A percentile compares a stretch with the other conserved stretches of the same genome.
phyloP scores from a whole-genome alignment of 2,113 vertebrate species.

The Dicrurus megarhynchus region DNA sequence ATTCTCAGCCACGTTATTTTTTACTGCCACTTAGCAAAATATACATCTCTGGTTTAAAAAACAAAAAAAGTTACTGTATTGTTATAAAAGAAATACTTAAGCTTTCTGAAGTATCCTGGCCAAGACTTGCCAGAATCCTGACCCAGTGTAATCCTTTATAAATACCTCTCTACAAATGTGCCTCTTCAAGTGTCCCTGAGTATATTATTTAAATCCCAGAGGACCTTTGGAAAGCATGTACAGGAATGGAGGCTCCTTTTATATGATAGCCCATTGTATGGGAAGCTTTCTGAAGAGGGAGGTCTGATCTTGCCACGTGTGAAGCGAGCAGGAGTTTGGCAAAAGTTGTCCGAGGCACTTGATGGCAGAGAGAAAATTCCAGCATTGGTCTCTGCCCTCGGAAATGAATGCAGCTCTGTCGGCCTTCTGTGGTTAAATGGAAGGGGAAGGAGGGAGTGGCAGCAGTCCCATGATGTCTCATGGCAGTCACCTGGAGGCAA shows the following conservation, averaged over 20 bases:
- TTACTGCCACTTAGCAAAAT: neutral
- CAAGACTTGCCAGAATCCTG: neutral
- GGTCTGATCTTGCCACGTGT: neutral
- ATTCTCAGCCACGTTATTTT: neutral
- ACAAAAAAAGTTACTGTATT: neutral
- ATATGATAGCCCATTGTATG: neutral
- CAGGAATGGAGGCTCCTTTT: constrained; percentile 1
- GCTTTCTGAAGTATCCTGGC: neutral
- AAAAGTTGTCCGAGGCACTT: neutral
- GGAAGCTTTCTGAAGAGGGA: neutral
- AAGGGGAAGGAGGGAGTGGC: neutral
- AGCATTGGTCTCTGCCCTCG: fast-evolving
- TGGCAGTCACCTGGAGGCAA: neutral
- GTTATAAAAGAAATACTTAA: neutral
- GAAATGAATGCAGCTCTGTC: neutral
- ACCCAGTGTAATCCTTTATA: neutral
- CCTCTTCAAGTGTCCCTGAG: neutral
- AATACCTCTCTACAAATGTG: neutral
- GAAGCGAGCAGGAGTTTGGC: neutral
- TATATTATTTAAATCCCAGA: constrained; percentile 18
- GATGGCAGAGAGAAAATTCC: neutral
- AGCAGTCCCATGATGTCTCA: neutral
- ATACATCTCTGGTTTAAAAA: neutral
- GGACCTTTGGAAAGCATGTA: neutral
- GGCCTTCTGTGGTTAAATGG: neutral